phyloP scores from a whole-genome alignment of 1,140 invertebrate genomes.

The Tenebrio molitor region DNA sequence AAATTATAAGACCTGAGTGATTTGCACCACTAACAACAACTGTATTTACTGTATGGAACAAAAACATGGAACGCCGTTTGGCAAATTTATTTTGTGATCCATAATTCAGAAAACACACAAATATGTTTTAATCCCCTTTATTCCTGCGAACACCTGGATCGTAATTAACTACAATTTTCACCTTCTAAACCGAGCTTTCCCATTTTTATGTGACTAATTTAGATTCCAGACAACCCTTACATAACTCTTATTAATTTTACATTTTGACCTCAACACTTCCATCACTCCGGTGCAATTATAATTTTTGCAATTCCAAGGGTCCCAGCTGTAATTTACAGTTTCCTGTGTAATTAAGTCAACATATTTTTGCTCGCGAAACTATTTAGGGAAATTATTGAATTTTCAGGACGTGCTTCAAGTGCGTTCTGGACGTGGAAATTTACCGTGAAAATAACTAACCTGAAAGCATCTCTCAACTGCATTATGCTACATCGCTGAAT shows the following conservation, averaged over 20 bases:
- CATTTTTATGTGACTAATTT: not conserved
- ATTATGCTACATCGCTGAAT: slow-evolving; percentile 2
- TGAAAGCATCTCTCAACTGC: not conserved
- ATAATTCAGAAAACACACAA: not conserved
- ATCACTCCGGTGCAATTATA: no score
- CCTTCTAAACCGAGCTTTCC: not conserved
- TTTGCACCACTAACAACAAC: no score
- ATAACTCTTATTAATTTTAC: no score
- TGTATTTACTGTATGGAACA: no score
- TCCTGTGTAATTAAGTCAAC: no score
- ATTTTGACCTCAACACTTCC: no score
- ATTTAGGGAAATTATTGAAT: not conserved
- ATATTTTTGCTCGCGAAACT: no score
- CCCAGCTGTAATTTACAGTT: no score
- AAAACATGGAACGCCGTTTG: no score
- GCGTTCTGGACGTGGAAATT: not conserved
- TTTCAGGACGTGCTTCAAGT: not conserved
- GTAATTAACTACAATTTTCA: not conserved
- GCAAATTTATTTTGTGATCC: not conserved
- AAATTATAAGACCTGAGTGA: no score
- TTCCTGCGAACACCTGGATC: not conserved
- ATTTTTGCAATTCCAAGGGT: no score
- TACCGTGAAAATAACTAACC: not conserved
- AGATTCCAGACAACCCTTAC: no score
- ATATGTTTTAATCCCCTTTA: not conserved